phyloP scores from a whole-genome alignment of 2,797 vertebrate species.

The Leptatherina wallacei region DNA sequence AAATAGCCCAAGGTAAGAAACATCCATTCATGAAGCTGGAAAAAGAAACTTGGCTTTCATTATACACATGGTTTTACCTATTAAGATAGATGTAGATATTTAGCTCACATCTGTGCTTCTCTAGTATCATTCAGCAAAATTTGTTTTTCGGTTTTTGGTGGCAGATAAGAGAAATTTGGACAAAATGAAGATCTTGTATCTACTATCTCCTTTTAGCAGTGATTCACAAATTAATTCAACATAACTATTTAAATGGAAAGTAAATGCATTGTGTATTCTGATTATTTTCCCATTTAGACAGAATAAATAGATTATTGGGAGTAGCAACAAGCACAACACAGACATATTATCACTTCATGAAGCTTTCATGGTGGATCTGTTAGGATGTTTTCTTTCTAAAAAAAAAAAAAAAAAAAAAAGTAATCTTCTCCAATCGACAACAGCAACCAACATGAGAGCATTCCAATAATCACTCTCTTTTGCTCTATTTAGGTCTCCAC shows the following conservation, averaged over 20 bases:
- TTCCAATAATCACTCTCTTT: background rate
- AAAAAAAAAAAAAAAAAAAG: background rate
- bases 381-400: background rate
- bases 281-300: conserved; percentile 19
- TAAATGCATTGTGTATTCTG: background rate
- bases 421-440: conserved; percentile 1
- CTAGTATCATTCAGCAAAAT: conserved; percentile 1
- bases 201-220: background rate
- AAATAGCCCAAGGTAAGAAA: conserved; percentile 32
- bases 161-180: background rate
- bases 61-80: background rate
- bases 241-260: conserved; percentile 8
- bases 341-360: conserved; percentile 41
- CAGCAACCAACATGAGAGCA: background rate
- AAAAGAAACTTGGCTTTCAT: conserved; percentile 30
- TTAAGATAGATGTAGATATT: conserved; percentile 12
- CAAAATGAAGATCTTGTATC: conserved; percentile 8
- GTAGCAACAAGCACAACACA: conserved; percentile 9
- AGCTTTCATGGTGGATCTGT: conserved; percentile 24
- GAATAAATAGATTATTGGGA: conserved; percentile 13
- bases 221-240: conserved; percentile 5
- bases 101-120: conserved; percentile 9
- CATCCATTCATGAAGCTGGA: conserved; percentile 58
- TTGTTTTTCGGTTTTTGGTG: background rate
- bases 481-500: conserved; percentile 14